These are phyloP conservation scores for Phrynocephalus forsythii DNA, from an alignment of 2,797 vertebrate genomes.

Conservation along the genomic window DNA sequence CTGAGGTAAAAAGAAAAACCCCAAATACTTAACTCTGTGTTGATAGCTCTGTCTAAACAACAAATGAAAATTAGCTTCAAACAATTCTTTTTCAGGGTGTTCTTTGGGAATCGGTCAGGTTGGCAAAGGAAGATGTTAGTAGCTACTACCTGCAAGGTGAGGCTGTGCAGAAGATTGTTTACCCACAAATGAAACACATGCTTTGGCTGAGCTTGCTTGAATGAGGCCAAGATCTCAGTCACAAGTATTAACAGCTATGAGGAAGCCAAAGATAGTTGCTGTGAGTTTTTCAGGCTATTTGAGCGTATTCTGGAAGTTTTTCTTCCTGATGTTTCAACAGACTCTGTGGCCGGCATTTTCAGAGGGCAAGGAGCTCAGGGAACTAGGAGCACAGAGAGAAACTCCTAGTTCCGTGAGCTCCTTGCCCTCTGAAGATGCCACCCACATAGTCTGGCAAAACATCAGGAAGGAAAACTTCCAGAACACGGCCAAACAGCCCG, in stretches of 20 bases:
- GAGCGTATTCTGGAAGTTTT: too few species aligned
- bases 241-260: background rate
- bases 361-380: too few species aligned
- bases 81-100: constrained; percentile 73
- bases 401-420: too few species aligned
- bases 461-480: too few species aligned
- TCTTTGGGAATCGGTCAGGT: constrained; percentile 87
- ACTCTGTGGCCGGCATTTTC: too few species aligned
- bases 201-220: background rate
- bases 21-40: background rate
- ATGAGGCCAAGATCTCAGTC: background rate
- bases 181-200: background rate
- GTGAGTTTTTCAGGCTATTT: too few species aligned
- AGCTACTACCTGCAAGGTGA: constrained; percentile 80
- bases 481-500: too few species aligned
- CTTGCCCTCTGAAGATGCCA: too few species aligned
- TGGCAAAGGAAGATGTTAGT: constrained; percentile 78
- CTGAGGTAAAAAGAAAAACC: constrained; percentile 76
- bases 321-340: too few species aligned
- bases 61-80: background rate
- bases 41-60: background rate
- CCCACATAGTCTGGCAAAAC: too few species aligned
- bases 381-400: too few species aligned
- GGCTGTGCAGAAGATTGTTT: accelerated
- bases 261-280: too few species aligned